Base-by-base conservation (phyloP, 2,797 vertebrate genomes). In the Pseudochromis fuscus region DNA sequence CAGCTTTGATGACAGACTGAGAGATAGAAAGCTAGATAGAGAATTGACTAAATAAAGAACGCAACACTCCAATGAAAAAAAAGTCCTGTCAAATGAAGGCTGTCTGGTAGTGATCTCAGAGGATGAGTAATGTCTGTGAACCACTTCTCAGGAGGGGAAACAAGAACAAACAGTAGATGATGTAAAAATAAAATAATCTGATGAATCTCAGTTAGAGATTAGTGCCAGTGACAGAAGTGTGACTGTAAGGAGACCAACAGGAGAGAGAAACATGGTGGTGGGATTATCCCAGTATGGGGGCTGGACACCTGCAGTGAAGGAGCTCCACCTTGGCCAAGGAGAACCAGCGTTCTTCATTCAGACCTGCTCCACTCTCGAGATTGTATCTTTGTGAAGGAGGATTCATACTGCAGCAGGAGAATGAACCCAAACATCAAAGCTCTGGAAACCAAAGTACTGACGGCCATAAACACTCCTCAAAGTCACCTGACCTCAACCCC, bases 21-120 rank as follows among this genome's bases (percentile, higher is more conserved):
- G 8, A 19, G 28, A 27, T 8, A 18, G 7, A 28, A 30, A 51
- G 19, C 16, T 13, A 59, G 27, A 24, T 4, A 30, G 38, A 8
- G 28, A 60, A 33, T 45, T 48, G 46, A 11, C 11, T 35, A 37
- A 19, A 19, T 59, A 9, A 0, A 46, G 19, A 60, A 28, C 0
- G 15, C n/a, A 58, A 59, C 0, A 0, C 12, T 45, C 35, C 23
- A n/a, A 46, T 12, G 23, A n/a, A 4, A 5, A n/a, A 33, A 33
- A 61, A 35, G 0, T 5, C 25, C 2, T 48, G 1, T 61, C 30
- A 25, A 25, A 35, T 7, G 1, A 60, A 31, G 4, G 9, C n/a
- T 52, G 19, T 19, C 50, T 33, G 12, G 49, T 6, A 7, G 12
- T 7, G 6, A 5, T 53, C 19, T 33, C 51, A 33, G 19, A 53